Percentiles rank a stretch among this genome's conserved stretches.
phyloP scores from a whole-genome alignment of 2,797 vertebrate genomes.

The Xenentodon cancila region DNA sequence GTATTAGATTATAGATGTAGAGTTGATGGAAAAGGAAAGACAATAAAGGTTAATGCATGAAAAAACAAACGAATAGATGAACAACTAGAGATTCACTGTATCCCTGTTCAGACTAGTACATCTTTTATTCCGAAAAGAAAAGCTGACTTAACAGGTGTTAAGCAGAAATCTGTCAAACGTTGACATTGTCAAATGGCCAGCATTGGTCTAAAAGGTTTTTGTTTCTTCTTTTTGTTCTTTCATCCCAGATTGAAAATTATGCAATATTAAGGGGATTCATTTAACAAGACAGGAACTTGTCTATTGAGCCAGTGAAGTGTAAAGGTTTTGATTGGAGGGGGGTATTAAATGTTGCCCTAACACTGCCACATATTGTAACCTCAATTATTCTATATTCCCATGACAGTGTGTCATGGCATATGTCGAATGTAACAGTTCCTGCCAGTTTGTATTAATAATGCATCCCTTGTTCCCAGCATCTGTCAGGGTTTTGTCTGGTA shows the following conservation, averaged over 20 bases:
- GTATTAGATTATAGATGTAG: no score
- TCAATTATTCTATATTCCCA: constrained; percentile 64
- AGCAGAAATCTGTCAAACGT: no score
- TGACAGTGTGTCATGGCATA: constrained; percentile 52
- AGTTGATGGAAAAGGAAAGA: no score
- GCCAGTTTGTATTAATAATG: constrained; percentile 73
- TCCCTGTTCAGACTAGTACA: no score
- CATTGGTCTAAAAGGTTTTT: not conserved
- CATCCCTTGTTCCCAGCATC: constrained; percentile 53
- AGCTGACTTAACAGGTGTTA: no score
- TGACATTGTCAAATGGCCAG: constrained; percentile 1
- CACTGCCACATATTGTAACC: constrained; percentile 50
- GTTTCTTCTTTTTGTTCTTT: not conserved
- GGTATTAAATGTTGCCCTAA: constrained; percentile 28
- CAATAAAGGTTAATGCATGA: no score
- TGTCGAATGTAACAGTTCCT: constrained; percentile 55
- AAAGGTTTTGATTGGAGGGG: constrained; percentile 18
- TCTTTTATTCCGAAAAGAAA: no score
- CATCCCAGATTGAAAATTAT: constrained; percentile 12
- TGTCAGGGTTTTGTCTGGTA: constrained; percentile 44
- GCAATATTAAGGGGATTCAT: constrained; percentile 34
- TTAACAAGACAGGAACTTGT: constrained; percentile 42
- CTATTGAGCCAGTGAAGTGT: constrained; percentile 31
- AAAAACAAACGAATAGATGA: no score
- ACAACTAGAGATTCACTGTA: no score